Conservation (phyloP, 2,797 vertebrate species). For the Ambastaia sidthimunki region DNA sequence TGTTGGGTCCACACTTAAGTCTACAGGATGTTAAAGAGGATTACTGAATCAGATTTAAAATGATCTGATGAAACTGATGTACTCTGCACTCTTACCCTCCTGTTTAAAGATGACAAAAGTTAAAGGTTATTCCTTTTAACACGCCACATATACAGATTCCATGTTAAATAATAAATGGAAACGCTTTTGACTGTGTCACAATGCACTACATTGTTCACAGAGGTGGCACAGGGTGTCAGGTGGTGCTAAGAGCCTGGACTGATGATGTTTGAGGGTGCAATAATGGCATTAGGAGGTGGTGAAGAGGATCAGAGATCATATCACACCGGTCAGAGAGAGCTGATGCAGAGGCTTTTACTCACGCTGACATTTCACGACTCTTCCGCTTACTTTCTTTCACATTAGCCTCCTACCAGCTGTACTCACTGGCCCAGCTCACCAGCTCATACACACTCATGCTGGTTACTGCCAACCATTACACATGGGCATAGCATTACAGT, state of each 20-base stretch:
- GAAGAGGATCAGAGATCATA: slow-evolving; percentile 22
- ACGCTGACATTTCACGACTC: slow-evolving; percentile 71
- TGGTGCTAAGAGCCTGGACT: slow-evolving; percentile 10
- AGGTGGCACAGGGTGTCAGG: neutral
- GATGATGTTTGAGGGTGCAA: neutral
- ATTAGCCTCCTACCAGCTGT: slow-evolving; percentile 52
- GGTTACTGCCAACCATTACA: slow-evolving; percentile 17
- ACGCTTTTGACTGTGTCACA: neutral
- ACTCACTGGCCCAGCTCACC: slow-evolving; percentile 58
- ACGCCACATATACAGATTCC: neutral
- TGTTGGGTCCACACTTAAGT: neutral
- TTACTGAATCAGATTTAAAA: neutral
- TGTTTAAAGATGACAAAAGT: neutral
- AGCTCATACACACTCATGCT: slow-evolving; percentile 59
- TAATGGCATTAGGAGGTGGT: slow-evolving; percentile 20
- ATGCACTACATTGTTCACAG: neutral
- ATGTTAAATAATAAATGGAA: neutral
- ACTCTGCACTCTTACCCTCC: neutral
- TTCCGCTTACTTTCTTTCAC: slow-evolving; percentile 52
- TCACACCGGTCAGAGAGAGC: slow-evolving; percentile 8
- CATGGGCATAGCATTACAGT: neutral
- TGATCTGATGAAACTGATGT: neutral
- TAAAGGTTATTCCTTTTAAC: neutral
- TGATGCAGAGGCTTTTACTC: slow-evolving; percentile 49
- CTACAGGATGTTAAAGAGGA: too few species aligned